These are phyloP conservation scores for Furcula furcula DNA, from an alignment of 2,888 invertebrate genomes.

Conservation along the genomic window DNA sequence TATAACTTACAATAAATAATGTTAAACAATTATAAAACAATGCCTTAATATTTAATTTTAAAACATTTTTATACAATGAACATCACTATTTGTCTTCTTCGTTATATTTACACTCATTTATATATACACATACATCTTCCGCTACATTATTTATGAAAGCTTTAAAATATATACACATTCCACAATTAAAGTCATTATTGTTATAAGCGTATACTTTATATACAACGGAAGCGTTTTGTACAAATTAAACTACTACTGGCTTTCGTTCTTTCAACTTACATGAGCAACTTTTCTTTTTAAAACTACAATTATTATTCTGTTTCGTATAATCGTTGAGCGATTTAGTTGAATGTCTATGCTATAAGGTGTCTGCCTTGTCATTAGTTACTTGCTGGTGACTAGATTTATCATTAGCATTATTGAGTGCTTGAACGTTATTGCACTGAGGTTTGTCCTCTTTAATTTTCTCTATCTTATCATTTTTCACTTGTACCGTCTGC, in stretches of 20 bases:
- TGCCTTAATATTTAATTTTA: constrained; percentile 29
- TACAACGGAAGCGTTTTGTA: constrained; percentile 17
- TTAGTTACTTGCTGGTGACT: constrained; percentile 30
- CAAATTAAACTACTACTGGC: constrained; percentile 60
- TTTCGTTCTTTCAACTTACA: constrained; percentile 66
- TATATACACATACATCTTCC: constrained; percentile 14
- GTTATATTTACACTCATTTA: constrained; percentile 31
- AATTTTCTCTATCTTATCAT: constrained; percentile 25
- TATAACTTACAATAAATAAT: constrained; percentile 29
- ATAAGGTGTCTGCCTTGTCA: constrained; percentile 60
- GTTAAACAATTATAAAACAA: constrained; percentile 34
- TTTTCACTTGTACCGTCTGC: constrained; percentile 40
- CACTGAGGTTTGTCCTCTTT: constrained; percentile 30
- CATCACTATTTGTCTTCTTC: constrained; percentile 66
- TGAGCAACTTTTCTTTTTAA: constrained; percentile 67
- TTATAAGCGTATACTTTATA: constrained; percentile 18
- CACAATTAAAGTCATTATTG: constrained; percentile 5
- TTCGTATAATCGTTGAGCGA: constrained; percentile 55
- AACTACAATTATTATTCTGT: constrained; percentile 47
- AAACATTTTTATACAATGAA: constrained; percentile 57
- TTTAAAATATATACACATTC: constrained; percentile 23
- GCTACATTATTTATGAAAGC: background rate
- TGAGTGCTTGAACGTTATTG: constrained; percentile 32
- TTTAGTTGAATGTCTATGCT: constrained; percentile 66
- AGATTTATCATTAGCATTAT: constrained; percentile 17